Conservation (phyloP, 2,888 invertebrate genomes). For the Piscicola geometra region DNA sequence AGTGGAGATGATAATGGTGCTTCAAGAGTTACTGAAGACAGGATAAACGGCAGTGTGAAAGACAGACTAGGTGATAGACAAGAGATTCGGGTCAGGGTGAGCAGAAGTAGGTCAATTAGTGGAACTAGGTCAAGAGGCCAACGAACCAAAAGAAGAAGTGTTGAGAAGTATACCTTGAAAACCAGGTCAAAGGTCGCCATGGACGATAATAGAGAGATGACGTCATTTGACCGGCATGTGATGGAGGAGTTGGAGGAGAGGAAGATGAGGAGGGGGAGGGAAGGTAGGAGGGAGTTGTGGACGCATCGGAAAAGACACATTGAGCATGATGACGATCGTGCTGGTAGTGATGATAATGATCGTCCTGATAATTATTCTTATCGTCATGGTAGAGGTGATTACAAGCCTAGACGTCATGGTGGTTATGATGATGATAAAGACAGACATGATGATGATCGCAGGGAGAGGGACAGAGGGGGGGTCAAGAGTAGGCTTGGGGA, state of each 20-base stretch:
- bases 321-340: background rate
- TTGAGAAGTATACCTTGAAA: background rate
- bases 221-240: constrained; percentile 6
- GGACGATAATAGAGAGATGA: background rate
- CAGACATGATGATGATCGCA: background rate
- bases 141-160: background rate
- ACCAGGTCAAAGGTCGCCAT: background rate
- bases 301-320: background rate
- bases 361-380: background rate
- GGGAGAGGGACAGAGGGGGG: background rate
- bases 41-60: background rate
- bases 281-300: background rate
- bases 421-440: too few relatives aligned
- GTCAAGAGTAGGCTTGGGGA: constrained; percentile 1
- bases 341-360: background rate
- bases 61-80: background rate
- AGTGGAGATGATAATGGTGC: background rate
- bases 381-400: too few relatives aligned
- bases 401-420: too few relatives aligned
- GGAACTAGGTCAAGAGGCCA: background rate
- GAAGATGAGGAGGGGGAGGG: background rate
- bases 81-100: too few relatives aligned
- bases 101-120: background rate
- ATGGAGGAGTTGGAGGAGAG: background rate
- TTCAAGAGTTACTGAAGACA: background rate